phyloP scores from a whole-genome alignment of 2,888 invertebrate genomes.

The Sphaeridia pumilis region DNA sequence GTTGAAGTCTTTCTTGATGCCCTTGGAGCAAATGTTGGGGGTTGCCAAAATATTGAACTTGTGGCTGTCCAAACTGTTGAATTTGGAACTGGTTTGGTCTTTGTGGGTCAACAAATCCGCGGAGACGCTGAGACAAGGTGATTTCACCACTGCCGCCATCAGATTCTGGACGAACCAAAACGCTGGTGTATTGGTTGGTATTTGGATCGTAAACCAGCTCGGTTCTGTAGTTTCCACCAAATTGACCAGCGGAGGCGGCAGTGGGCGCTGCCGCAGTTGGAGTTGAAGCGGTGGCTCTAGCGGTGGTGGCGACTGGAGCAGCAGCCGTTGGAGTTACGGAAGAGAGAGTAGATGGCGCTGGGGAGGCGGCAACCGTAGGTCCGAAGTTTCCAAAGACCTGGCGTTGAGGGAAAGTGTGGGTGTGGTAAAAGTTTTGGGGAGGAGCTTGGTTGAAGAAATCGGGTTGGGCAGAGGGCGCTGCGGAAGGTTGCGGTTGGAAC shows the following conservation, averaged over 20 bases:
- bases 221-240: conserved; percentile 52
- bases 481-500: conserved; percentile 1
- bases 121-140: conserved; percentile 59
- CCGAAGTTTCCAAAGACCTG: conserved; percentile 12
- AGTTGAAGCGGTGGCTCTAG: conserved; percentile 13
- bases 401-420: conserved; percentile 14
- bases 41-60: conserved; percentile 13
- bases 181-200: conserved; percentile 65
- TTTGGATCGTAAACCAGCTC: conserved; percentile 64
- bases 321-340: conserved; percentile 23
- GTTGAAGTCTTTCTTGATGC: conserved; percentile 18
- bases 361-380: conserved; percentile 19
- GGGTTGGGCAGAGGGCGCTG: conserved; percentile 40
- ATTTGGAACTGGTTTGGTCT: conserved; percentile 31
- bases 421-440: conserved; percentile 37
- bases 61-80: conserved; percentile 18
- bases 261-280: neutral
- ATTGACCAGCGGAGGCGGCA: neutral
- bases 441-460: no score
- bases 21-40: conserved; percentile 14
- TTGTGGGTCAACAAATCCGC: conserved; percentile 57
- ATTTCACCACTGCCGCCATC: conserved; percentile 52
- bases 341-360: conserved; percentile 15
- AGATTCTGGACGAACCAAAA: conserved; percentile 60
- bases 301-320: conserved; percentile 23